These are phyloP conservation scores for Mamestra configurata DNA, from an alignment of 1,140 invertebrate species.

Conservation along the genomic window DNA sequence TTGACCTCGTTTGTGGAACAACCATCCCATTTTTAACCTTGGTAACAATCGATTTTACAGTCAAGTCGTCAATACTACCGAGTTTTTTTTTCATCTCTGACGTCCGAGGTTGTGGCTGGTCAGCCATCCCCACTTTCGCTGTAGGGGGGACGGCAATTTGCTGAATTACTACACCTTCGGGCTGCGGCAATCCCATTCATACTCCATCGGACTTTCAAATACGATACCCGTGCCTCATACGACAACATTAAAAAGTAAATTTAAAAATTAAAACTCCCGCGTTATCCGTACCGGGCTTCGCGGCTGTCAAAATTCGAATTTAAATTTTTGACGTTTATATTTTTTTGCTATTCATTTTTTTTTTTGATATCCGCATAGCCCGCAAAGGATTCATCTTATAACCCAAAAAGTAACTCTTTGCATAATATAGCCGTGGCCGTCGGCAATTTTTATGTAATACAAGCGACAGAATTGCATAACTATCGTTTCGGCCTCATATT, in stretches of 20 bases:
- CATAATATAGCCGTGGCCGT: constrained; percentile 77
- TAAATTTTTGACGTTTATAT: not conserved
- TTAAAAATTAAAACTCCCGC: not conserved
- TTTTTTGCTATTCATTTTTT: constrained; percentile 11
- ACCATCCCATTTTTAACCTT: constrained; percentile 36
- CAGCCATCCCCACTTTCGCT: constrained; percentile 37
- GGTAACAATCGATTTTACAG: not conserved
- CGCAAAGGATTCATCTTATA: constrained; percentile 40
- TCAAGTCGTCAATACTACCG: not conserved
- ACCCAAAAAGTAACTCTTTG: constrained; percentile 66
- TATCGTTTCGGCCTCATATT: constrained; percentile 83
- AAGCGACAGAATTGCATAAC: constrained; percentile 81
- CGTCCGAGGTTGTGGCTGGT: not conserved
- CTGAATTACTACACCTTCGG: constrained; percentile 37
- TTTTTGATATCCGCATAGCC: constrained; percentile 24
- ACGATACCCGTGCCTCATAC: constrained; percentile 3
- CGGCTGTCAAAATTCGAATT: constrained; percentile 15
- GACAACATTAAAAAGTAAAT: constrained; percentile 3
- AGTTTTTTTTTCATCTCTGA: not conserved
- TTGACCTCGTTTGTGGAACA: not conserved
- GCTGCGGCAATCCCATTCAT: constrained; percentile 19
- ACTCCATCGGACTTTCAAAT: constrained; percentile 1
- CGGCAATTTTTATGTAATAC: constrained; percentile 85
- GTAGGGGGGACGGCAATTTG: constrained; percentile 24
- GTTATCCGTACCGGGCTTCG: constrained; percentile 6